A percentile compares a stretch with the other conserved stretches of the same genome.
phyloP scores from a whole-genome alignment of 2,113 vertebrate genomes.

The Lophotis ruficrista region DNA sequence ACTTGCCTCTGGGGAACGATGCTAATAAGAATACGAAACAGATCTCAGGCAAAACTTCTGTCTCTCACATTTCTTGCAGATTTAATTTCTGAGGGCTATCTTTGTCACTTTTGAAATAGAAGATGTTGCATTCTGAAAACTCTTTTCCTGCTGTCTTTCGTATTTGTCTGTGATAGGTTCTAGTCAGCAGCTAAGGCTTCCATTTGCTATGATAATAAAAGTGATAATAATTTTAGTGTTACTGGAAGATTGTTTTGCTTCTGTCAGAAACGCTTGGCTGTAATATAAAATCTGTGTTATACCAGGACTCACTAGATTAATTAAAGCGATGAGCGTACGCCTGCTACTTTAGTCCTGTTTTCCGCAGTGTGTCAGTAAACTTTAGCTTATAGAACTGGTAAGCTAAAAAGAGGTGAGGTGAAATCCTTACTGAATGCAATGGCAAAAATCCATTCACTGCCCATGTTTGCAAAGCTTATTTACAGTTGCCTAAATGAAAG shows the following conservation, averaged over 20 bases:
- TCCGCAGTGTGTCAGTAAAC: not conserved
- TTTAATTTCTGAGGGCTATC: conserved; percentile 33
- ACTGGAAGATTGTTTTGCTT: conserved; percentile 6
- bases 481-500: not conserved
- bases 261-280: not conserved
- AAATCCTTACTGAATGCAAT: not conserved
- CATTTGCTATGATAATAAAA: conserved; percentile 2
- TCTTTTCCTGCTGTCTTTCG: not conserved
- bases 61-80: conserved; percentile 10
- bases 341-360: not conserved
- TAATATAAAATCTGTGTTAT: conserved; percentile 11
- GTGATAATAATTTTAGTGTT: conserved; percentile 12
- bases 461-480: not conserved
- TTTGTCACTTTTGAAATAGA: conserved; percentile 31
- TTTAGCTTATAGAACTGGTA: not conserved
- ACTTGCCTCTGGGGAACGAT: conserved; percentile 32
- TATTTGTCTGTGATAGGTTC: not conserved
- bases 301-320: not conserved
- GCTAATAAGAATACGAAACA: conserved; percentile 43
- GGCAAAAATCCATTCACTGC: not conserved
- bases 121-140: conserved; percentile 10
- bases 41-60: conserved; percentile 47
- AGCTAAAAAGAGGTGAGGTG: not conserved
- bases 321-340: not conserved
- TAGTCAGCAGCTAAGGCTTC: not conserved